Evolutionary conservation across 1,140 invertebrate genomes (phyloP).

Genomic region (Drosophila mojavensis): DNA sequence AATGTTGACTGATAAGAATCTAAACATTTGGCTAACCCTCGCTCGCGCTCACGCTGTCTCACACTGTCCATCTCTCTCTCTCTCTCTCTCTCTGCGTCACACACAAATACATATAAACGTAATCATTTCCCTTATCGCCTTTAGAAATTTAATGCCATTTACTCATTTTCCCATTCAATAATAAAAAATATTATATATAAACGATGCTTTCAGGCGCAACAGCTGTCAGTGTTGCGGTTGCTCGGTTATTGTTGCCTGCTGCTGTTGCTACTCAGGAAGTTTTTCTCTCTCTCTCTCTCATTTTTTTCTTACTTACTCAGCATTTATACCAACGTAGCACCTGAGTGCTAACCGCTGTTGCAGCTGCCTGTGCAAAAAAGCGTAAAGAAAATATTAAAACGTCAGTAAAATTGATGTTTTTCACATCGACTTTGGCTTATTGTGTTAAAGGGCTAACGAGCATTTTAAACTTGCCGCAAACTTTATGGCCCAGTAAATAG

Average conservation of each 20-base stretch:
- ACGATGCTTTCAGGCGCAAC: conserved; percentile 41
- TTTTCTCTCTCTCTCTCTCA: too few species aligned
- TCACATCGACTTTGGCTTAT: conserved; percentile 29
- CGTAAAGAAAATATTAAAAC: conserved; percentile 23
- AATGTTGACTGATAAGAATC: conserved; percentile 31
- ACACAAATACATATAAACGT: background rate
- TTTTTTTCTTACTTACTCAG: background rate
- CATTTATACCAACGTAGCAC: conserved; percentile 41
- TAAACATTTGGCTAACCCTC: conserved; percentile 10
- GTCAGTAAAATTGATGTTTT: conserved; percentile 46
- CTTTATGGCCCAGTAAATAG: too few species aligned
- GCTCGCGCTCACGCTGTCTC: background rate
- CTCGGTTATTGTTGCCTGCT: conserved; percentile 42
- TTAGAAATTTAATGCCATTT: conserved; percentile 36
- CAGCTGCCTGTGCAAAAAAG: conserved; percentile 1
- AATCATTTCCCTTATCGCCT: conserved; percentile 19
- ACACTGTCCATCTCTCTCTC: background rate
- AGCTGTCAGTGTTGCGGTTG: conserved; percentile 65
- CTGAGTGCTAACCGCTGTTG: conserved; percentile 29
- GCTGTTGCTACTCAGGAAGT: background rate
- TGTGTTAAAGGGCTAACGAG: conserved; percentile 28
- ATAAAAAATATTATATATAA: conserved; percentile 36
- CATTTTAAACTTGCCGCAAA: too few species aligned
- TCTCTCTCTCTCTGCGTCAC: background rate
- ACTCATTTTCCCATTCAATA: conserved; percentile 23